Conservation (phyloP, 2,797 vertebrate genomes). For the Tenualosa ilisha region DNA sequence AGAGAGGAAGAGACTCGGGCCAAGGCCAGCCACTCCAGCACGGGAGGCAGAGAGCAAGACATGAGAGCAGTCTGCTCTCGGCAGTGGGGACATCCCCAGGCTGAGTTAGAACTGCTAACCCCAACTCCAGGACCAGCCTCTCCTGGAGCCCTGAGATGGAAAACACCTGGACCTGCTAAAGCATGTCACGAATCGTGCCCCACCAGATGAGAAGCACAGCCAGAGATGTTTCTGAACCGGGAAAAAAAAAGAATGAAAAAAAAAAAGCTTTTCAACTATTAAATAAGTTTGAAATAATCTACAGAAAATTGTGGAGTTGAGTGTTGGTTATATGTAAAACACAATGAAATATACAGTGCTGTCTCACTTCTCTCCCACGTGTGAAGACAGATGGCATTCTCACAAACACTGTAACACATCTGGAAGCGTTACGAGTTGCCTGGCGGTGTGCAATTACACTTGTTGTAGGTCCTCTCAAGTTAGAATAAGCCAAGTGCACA, state of each 20-base stretch:
- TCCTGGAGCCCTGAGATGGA: constrained; percentile 13
- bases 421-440: constrained; percentile 14
- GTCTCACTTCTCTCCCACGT: background rate
- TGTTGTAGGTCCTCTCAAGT: constrained; percentile 21
- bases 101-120: constrained; percentile 3
- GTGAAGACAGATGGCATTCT: constrained; percentile 10
- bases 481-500: background rate
- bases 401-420: constrained; percentile 8
- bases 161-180: constrained; percentile 19
- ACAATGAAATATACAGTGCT: background rate
- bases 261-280: background rate
- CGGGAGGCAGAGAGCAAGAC: background rate
- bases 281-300: background rate
- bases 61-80: background rate
- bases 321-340: background rate
- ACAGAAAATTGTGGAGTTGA: background rate
- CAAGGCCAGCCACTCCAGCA: background rate
- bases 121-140: background rate
- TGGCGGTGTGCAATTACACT: constrained; percentile 9
- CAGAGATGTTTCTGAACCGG: background rate
- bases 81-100: background rate
- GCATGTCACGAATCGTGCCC: constrained; percentile 15
- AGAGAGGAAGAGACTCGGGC: background rate
- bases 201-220: constrained; percentile 17
- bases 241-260: background rate